A percentile compares a stretch with the other conserved stretches of the same genome.
phyloP scores from a whole-genome alignment of 2,888 invertebrate genomes.

The Athripsodes cinereus region DNA sequence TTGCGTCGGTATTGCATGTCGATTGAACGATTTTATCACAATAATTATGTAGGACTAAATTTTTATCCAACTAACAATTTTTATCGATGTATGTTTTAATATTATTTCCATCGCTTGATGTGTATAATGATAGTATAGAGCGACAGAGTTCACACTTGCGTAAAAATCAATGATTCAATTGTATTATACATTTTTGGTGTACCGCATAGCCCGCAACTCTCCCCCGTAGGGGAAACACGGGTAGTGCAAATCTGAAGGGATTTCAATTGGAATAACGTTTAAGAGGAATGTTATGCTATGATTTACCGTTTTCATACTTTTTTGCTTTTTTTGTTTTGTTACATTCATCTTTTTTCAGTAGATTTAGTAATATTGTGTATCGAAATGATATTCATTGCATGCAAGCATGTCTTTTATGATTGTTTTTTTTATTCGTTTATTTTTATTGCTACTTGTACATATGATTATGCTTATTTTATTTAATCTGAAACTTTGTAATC shows the following conservation, averaged over 20 bases:
- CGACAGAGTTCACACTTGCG: constrained; percentile 27
- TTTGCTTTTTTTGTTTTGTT: neutral
- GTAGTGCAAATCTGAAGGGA: constrained; percentile 12
- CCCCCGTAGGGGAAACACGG: constrained; percentile 5
- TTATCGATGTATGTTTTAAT: too few relatives aligned
- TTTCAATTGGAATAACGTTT: constrained; percentile 6
- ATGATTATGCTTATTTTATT: too few relatives aligned
- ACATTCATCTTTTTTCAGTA: neutral
- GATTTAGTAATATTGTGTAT: neutral
- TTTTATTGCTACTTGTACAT: too few relatives aligned
- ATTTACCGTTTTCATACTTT: neutral
- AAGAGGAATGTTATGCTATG: neutral
- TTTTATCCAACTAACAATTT: too few relatives aligned
- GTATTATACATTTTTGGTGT: constrained; percentile 26
- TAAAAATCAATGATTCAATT: constrained; percentile 29
- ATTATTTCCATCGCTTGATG: neutral
- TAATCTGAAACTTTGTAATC: too few relatives aligned
- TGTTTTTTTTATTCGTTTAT: neutral
- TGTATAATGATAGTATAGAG: constrained; percentile 1
- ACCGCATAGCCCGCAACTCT: constrained; percentile 19
- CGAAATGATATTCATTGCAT: too few relatives aligned
- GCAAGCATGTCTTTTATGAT: neutral
- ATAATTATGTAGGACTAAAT: too few relatives aligned
- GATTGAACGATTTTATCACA: too few relatives aligned
- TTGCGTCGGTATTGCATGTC: too few relatives aligned